A percentile compares a stretch with the other conserved stretches of the same genome.
phyloP scores from a whole-genome alignment of 2,797 vertebrate genomes.

The Peromyscus attwateri region DNA sequence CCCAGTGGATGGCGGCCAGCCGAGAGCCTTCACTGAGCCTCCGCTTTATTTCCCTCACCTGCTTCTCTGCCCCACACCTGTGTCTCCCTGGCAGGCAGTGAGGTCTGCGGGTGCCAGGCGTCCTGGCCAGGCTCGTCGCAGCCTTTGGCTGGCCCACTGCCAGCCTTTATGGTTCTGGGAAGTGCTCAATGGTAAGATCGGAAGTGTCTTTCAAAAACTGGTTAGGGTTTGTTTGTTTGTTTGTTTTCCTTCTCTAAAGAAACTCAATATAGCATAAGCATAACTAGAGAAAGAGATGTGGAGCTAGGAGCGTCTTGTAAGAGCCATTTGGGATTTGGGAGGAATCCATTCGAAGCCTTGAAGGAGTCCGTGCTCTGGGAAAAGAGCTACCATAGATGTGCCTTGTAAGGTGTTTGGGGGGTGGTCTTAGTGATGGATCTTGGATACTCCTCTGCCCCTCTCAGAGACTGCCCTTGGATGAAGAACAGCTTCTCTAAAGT shows the following conservation, averaged over 20 bases:
- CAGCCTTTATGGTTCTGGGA: conserved; percentile 73
- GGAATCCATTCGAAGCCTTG: background rate
- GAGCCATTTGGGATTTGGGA: background rate
- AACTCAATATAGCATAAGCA: conserved; percentile 80
- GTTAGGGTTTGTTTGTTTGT: conserved; percentile 75
- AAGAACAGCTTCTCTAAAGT: background rate
- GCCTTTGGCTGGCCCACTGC: conserved; percentile 59
- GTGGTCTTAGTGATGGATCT: background rate
- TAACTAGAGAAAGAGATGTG: conserved; percentile 79
- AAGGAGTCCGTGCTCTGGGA: background rate
- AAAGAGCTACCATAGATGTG: too few species aligned
- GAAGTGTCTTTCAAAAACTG: conserved; percentile 84
- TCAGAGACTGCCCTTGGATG: background rate
- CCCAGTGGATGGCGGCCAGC: conserved; percentile 78
- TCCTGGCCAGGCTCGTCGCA: conserved; percentile 72
- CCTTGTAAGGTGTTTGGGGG: background rate
- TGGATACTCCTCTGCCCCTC: background rate
- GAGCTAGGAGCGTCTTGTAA: conserved; percentile 68
- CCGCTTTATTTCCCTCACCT: conserved; percentile 89
- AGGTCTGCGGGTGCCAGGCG: conserved; percentile 83
- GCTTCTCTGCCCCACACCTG: conserved; percentile 88
- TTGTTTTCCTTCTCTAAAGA: conserved; percentile 72
- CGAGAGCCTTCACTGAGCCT: conserved; percentile 72
- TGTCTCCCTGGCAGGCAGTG: conserved; percentile 87
- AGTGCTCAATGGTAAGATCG: conserved; percentile 78